Evolutionary conservation across 1,140 invertebrate species (phyloP).

Genomic region (Zaprionus ghesquierei): DNA sequence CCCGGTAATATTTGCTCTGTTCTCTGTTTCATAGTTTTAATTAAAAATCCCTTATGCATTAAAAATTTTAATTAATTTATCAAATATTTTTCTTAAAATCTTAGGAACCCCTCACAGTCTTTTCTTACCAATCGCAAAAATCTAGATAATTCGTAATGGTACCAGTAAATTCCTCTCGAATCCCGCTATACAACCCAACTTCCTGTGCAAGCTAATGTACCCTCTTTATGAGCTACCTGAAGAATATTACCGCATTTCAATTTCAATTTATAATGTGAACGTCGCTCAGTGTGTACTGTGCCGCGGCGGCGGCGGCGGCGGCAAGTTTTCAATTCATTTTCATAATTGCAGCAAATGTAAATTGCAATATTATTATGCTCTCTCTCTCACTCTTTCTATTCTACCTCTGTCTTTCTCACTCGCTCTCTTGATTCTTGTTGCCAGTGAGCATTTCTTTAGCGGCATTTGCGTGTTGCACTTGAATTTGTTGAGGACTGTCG

Average conservation of each 20-base stretch:
- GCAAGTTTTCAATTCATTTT: constrained; percentile 77
- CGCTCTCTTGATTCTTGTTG: constrained; percentile 24
- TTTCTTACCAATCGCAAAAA: no score
- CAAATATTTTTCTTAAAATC: no score
- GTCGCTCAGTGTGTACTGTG: constrained; percentile 16
- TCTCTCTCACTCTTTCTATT: constrained; percentile 26
- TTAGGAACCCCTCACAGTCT: no score
- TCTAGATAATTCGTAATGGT: no score
- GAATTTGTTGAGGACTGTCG: constrained; percentile 77
- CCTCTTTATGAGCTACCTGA: background rate
- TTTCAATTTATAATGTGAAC: constrained; percentile 60
- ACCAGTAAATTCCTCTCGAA: background rate
- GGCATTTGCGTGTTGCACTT: constrained; percentile 74
- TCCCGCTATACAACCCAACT: background rate
- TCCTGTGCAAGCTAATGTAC: background rate
- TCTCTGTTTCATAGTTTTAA: no score
- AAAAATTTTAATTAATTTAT: no score
- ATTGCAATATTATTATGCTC: constrained; percentile 66
- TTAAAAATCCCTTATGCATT: no score
- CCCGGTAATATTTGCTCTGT: no score
- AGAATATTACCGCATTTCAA: constrained; percentile 37
- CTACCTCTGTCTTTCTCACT: constrained; percentile 30
- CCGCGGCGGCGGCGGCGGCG: constrained; percentile 45
- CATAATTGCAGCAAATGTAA: constrained; percentile 80
- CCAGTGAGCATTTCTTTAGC: constrained; percentile 45